phyloP scores from a whole-genome alignment of 2,797 vertebrate genomes.

The Malacoraja senta region DNA sequence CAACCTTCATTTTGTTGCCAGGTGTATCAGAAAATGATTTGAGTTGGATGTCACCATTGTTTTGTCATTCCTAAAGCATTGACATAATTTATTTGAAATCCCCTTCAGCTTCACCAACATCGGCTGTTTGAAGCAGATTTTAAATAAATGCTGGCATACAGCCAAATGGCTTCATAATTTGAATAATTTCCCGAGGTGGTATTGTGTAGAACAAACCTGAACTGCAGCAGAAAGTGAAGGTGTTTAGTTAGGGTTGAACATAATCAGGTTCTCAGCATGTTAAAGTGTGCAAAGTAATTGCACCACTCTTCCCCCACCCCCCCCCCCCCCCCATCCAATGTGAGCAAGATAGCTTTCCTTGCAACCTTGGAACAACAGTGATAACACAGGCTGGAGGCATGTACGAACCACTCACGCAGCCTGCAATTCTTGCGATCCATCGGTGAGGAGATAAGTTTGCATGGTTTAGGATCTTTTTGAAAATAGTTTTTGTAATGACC shows the following conservation, averaged over 20 bases:
- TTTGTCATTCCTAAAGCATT: background rate
- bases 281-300: slow-evolving; percentile 34
- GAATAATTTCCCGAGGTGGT: slow-evolving; percentile 18
- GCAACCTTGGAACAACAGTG: background rate
- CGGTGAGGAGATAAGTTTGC: slow-evolving; percentile 17
- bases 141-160: background rate
- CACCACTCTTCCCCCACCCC: background rate
- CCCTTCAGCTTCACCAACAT: background rate
- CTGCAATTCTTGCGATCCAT: slow-evolving; percentile 40
- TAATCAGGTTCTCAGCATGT: slow-evolving; percentile 35
- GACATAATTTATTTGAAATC: background rate
- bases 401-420: slow-evolving; percentile 32
- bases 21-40: background rate
- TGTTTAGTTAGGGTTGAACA: background rate
- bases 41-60: background rate
- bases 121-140: background rate
- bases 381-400: background rate
- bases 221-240: slow-evolving; percentile 1
- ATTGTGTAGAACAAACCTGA: background rate
- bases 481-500: background rate
- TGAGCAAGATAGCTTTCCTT: background rate
- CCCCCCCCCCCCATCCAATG: background rate
- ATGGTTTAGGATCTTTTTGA: background rate
- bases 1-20: background rate
- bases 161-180: slow-evolving; percentile 4